A percentile compares a stretch with the other conserved stretches of the same genome.
Evolutionary conservation across 2,888 invertebrate species (phyloP).

Genomic region (Leucoma salicis): DNA sequence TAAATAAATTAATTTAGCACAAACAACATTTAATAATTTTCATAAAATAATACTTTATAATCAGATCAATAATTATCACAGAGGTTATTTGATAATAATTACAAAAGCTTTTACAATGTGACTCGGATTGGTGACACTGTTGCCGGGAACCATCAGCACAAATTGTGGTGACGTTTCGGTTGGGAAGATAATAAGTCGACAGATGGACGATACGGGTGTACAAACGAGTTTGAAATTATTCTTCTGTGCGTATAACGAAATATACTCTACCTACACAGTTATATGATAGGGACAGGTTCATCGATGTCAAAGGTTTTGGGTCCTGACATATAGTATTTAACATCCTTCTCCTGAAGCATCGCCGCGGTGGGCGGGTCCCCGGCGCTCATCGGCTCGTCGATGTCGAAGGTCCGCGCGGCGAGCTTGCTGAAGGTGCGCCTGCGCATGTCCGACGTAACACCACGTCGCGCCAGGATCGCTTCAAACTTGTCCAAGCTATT

Average conservation of each 20-base stretch:
- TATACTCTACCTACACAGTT: no score
- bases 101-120: neutral
- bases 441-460: slow-evolving; percentile 9
- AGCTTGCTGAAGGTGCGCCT: slow-evolving; percentile 1
- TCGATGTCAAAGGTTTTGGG: slow-evolving; percentile 82
- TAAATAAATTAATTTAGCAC: no score
- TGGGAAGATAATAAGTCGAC: no score
- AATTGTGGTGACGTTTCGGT: no score
- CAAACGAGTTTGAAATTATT: no score
- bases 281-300: slow-evolving; percentile 65
- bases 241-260: no score
- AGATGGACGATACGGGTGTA: no score
- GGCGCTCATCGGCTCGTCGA: slow-evolving; percentile 33
- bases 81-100: slow-evolving; percentile 1
- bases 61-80: slow-evolving; percentile 37
- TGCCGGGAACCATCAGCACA: no score
- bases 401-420: slow-evolving; percentile 37
- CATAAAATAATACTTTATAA: neutral
- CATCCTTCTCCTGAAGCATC: slow-evolving; percentile 30
- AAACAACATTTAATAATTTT: no score
- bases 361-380: slow-evolving; percentile 17
- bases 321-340: slow-evolving; percentile 59
- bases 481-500: slow-evolving; percentile 73
- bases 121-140: no score
- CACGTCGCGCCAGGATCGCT: slow-evolving; percentile 53